Conservation (phyloP, 2,113 vertebrate genomes). For the Enhydra lutris region DNA sequence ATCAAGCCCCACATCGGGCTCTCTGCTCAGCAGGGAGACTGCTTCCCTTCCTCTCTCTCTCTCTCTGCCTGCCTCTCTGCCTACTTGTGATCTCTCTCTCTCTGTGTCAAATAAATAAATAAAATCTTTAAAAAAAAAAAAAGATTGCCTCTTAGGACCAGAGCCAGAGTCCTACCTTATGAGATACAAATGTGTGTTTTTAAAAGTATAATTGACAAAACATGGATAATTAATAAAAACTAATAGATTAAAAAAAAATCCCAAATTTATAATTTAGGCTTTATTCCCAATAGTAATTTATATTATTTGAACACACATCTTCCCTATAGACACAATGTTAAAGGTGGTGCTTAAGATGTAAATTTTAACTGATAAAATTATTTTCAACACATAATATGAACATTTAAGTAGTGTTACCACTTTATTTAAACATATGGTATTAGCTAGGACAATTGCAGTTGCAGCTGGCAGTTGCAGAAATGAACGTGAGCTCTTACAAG, state of each 20-base stretch:
- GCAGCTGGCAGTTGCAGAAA: neutral
- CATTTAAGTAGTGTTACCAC: neutral
- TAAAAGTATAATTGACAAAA: neutral
- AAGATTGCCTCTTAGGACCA: neutral
- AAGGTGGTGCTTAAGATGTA: neutral
- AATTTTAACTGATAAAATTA: neutral
- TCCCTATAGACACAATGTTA: neutral
- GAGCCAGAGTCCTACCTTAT: neutral
- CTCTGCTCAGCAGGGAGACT: no score
- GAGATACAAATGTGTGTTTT: neutral
- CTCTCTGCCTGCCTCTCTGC: no score
- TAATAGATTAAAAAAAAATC: neutral
- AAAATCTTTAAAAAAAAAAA: neutral
- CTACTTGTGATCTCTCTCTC: no score
- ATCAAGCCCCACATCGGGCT: no score
- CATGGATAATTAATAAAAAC: neutral
- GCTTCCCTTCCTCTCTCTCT: no score
- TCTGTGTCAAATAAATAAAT: no score
- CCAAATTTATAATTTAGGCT: neutral
- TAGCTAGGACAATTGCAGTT: neutral
- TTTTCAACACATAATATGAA: neutral
- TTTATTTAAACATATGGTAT: neutral
- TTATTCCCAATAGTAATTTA: neutral
- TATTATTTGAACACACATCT: neutral
- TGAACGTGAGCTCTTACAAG: neutral